Evolutionary conservation across 2,888 invertebrate genomes (phyloP), one percentile per base, ranked within the genome.

Genomic region (Drosophila infuscata): DNA sequence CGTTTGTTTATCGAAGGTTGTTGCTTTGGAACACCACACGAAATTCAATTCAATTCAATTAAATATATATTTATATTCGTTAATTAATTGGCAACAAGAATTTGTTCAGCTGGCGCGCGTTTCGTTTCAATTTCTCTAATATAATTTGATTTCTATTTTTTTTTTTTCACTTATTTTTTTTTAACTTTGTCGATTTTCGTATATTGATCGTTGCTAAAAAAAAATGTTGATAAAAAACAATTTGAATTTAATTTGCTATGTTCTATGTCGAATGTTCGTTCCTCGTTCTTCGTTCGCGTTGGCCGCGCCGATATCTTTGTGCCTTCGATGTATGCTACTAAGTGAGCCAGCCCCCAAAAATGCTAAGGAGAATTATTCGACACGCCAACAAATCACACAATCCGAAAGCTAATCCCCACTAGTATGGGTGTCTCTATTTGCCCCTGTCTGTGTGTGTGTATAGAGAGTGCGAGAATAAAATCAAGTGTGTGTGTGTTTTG

Each of bases 271-370:
- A 79, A 79, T 67, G 71, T 79, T 84, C 81, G 71, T 85, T 88
- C 86, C 82, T 83, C 88, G 81, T 84, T 79, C 70, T 81, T 83
- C 83, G 85, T 86, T 82, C 82, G 85, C 85, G 89, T 82, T 89
- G 79, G 85, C 83, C 86, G 83, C 83, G 89, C 89, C 85, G 85
- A 84, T 89, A 88, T 86, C 81, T 84, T 77, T 73, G 82, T 84
- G 84, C 85, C 88, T 86, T 86, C 85, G 85, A 89, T 87, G 85
- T 86, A 86, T 86, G 81, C 88, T 89, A 86, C 90, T 87, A 88
- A 89, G 90, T 87, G 86, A 84, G 69, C 59, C 38, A 29, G 54
- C 29, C 36, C 53, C 38, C 56, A 38, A 38, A 56, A 54, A 76
- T 74, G 76, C 82, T 70, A 35, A 81, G 73, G 71, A 82, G 46